Base-by-base conservation (phyloP, 2,797 vertebrate species). In the Scolopax rusticola region DNA sequence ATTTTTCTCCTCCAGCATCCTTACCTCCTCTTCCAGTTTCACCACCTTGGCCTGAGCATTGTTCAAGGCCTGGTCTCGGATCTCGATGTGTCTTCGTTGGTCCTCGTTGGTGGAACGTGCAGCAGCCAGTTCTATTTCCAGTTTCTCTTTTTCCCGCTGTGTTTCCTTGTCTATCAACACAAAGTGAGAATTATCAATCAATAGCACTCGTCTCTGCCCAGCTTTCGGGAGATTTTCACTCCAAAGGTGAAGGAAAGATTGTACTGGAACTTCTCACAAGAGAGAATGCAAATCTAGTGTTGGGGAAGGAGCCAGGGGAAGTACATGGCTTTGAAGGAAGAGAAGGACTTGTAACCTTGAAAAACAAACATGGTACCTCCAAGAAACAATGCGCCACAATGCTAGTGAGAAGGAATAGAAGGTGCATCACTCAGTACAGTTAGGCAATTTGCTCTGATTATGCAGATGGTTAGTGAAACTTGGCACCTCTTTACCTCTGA, bases 11-110 rank as follows among this genome's bases (percentile, higher is more conserved):
- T n/a, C 45, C 69, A 54, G 75, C 90, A 78, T 69, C 32, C 98
- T 96, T 97, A 99, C 99, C 99, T 99, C 99, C 96, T 99, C 99
- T 96, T 99, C 99, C 95, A 99, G 97, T 87, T 99, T 99, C 87
- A 99, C 99, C 95, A 99, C 99, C 96, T 99, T 99, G 95, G 99
- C 99, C 97, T 99, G 99, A 40, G 99, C 99, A 0, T 99, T 99
- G 97, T 99, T 99, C 65, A 99, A 97, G 13, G 99, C 99, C 97
- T 99, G 99, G 97, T 99, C 99, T 82, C 99, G 98, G 95, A 99
- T 99, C 98, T 99, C 99, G 0, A 99, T 99, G 98, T 99, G 99
- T 89, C 99, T 98, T 48, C 99, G 98, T 97, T 99, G 99, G 97
- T 99, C 99, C 74, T 99, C 99, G 0, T 99, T 99, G 87, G 98